Percentiles rank a stretch among this genome's conserved stretches.
phyloP scores from a whole-genome alignment of 2,888 invertebrate genomes.

The Furcula furcula region DNA sequence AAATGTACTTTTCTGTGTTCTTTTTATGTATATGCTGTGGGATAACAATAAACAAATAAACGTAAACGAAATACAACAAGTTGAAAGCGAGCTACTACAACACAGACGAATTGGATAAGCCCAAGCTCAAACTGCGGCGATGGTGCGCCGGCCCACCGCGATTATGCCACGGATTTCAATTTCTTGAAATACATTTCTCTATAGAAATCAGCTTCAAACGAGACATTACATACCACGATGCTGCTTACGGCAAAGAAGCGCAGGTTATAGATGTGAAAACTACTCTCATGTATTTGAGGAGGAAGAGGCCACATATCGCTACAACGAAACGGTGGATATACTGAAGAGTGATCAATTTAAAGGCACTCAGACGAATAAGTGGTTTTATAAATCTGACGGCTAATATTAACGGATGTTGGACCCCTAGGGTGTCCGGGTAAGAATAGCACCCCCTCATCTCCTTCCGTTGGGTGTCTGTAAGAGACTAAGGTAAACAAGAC shows the following conservation, averaged over 20 bases:
- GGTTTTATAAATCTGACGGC: too few relatives aligned
- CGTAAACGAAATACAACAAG: too few relatives aligned
- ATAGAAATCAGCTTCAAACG: slow-evolving; percentile 32
- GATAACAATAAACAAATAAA: too few relatives aligned
- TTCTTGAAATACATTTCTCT: slow-evolving; percentile 38
- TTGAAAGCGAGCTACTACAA: slow-evolving; percentile 22
- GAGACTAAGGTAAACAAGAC: too few relatives aligned
- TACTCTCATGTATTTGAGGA: slow-evolving; percentile 11
- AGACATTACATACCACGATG: slow-evolving; percentile 19
- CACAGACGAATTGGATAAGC: background rate
- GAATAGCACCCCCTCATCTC: too few relatives aligned
- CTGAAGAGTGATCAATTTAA: too few relatives aligned
- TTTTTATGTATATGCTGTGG: too few relatives aligned
- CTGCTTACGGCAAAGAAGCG: slow-evolving; percentile 30
- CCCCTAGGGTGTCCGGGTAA: too few relatives aligned
- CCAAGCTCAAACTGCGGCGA: slow-evolving; percentile 29
- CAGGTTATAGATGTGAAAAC: slow-evolving; percentile 19
- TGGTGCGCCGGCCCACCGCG: slow-evolving; percentile 31
- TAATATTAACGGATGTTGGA: too few relatives aligned
- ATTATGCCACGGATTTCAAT: slow-evolving; percentile 35
- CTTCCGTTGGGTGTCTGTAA: too few relatives aligned
- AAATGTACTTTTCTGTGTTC: too few relatives aligned
- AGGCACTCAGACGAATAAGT: too few relatives aligned
- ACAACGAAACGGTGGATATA: background rate
- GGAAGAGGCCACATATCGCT: slow-evolving; percentile 1